Conservation (phyloP, 2,113 vertebrate genomes). For the Lepus europaeus region DNA sequence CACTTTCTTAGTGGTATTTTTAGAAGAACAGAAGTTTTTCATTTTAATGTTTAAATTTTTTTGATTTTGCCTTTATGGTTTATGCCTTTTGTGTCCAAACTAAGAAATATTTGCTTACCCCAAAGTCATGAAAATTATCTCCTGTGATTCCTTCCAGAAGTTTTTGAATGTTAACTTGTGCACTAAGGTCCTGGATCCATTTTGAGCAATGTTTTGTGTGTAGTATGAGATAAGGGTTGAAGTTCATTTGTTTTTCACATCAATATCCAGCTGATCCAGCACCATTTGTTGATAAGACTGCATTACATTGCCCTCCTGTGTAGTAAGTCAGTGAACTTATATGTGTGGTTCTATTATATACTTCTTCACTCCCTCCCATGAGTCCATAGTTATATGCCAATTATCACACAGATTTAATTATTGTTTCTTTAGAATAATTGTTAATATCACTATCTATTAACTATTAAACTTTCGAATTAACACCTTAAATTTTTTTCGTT, state of each 20-base stretch:
- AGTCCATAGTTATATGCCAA: background rate
- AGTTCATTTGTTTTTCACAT: background rate
- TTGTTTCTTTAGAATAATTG: background rate
- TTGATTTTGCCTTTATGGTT: background rate
- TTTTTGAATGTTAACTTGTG: background rate
- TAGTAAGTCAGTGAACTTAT: background rate
- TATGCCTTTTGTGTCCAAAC: background rate
- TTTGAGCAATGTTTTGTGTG: background rate
- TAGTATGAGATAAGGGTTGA: background rate
- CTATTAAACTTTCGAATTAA: background rate
- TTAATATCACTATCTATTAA: background rate
- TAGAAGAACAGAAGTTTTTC: background rate
- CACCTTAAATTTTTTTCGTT: background rate
- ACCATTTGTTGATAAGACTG: background rate
- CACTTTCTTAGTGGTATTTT: background rate
- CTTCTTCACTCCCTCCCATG: background rate
- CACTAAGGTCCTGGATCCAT: background rate
- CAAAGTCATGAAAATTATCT: background rate
- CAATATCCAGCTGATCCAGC: background rate
- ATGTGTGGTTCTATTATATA: background rate
- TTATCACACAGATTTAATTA: background rate
- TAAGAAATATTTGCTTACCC: background rate
- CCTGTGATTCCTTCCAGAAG: background rate
- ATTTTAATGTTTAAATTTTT: slow-evolving; percentile 11
- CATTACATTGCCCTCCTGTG: background rate